phyloP scores from a whole-genome alignment of 2,888 invertebrate species.

The Drosophila nigricruria region DNA sequence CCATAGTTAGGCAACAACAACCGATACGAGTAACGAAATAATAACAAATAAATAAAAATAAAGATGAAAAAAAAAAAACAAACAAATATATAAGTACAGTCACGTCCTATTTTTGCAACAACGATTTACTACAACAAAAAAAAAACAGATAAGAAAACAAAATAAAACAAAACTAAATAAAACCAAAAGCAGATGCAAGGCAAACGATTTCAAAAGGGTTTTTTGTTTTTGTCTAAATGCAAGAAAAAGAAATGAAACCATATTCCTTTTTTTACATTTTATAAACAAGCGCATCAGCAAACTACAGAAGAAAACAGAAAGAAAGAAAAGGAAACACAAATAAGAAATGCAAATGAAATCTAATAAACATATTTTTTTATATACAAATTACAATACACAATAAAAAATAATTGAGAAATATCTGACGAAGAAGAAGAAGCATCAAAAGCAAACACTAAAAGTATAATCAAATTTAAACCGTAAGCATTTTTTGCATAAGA shows the following conservation, averaged over 20 bases:
- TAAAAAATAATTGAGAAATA: conserved; percentile 27
- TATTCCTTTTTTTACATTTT: conserved; percentile 82
- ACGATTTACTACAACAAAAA: conserved; percentile 82
- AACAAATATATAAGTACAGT: conserved; percentile 73
- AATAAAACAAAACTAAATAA: conserved; percentile 27
- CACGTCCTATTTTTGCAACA: conserved; percentile 86
- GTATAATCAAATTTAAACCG: conserved; percentile 60
- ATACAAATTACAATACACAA: conserved; percentile 55
- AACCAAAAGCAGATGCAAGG: conserved; percentile 38
- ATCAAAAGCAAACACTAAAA: conserved; percentile 53
- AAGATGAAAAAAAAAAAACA: conserved; percentile 30
- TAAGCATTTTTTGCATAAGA: conserved; percentile 74
- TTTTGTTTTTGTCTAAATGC: conserved; percentile 34
- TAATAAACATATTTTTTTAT: conserved; percentile 71
- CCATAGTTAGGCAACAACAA: conserved; percentile 59
- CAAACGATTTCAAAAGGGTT: conserved; percentile 51
- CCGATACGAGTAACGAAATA: conserved; percentile 32
- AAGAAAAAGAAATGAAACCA: conserved; percentile 47
- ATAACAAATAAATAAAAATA: conserved; percentile 34
- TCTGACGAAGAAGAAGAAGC: conserved; percentile 38
- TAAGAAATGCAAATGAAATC: conserved; percentile 36
- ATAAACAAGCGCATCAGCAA: conserved; percentile 58
- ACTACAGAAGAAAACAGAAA: conserved; percentile 44
- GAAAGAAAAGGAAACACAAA: not conserved
- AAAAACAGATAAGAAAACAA: conserved; percentile 31